These are phyloP conservation scores for Napeogenes sylphis DNA, from an alignment of 2,888 invertebrate species.

Conservation along the genomic window DNA sequence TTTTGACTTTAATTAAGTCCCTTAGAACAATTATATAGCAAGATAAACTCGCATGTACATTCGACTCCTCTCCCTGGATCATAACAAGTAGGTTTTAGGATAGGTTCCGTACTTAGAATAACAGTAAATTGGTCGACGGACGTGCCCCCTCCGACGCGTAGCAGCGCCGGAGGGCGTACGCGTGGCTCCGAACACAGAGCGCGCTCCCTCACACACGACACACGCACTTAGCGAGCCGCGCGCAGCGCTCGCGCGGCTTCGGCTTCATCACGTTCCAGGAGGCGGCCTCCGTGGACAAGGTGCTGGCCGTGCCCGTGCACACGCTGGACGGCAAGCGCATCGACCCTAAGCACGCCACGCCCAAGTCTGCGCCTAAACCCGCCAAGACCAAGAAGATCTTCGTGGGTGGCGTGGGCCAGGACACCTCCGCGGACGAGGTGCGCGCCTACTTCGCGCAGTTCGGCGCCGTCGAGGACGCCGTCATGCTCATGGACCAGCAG, in stretches of 20 bases:
- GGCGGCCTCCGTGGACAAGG: constrained; percentile 93
- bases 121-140: too few relatives aligned
- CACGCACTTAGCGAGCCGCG: constrained; percentile 54
- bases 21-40: neutral
- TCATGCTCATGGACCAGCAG: constrained; percentile 96
- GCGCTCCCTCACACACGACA: neutral
- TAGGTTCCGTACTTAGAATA: constrained; percentile 3
- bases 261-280: constrained; percentile 96
- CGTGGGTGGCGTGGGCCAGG: constrained; percentile 94
- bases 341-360: constrained; percentile 95
- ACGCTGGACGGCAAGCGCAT: constrained; percentile 95
- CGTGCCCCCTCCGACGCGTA: constrained; percentile 12
- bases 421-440: constrained; percentile 93
- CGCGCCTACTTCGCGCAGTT: constrained; percentile 94
- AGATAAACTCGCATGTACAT: neutral
- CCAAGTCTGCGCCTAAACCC: constrained; percentile 91
- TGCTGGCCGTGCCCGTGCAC: constrained; percentile 92
- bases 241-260: constrained; percentile 94
- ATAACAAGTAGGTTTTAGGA: too few relatives aligned
- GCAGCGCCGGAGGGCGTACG: neutral
- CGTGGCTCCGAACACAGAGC: too few relatives aligned
- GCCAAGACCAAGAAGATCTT: constrained; percentile 95
- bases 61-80: too few relatives aligned
- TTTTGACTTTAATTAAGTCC: neutral
- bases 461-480: constrained; percentile 93